Evolutionary conservation across 2,113 vertebrate species (phyloP).

Genomic region (Saguinus midas): DNA sequence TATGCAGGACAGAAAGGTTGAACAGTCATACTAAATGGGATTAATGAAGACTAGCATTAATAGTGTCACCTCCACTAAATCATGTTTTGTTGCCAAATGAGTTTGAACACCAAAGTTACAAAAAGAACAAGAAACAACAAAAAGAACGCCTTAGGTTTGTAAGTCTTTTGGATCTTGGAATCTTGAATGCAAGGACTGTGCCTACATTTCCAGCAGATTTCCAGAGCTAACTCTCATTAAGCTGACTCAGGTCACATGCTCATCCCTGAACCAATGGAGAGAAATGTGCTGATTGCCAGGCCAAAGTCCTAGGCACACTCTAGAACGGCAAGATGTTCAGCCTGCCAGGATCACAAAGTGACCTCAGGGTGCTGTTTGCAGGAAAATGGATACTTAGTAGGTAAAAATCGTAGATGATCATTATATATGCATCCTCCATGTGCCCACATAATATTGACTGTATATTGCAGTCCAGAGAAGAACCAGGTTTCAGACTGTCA

Average conservation of each 20-base stretch:
- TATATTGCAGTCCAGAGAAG: neutral
- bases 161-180: neutral
- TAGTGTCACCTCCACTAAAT: neutral
- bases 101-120: neutral
- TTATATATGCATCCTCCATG: neutral
- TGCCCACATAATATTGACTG: neutral
- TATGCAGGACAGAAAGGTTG: neutral
- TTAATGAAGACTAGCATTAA: neutral
- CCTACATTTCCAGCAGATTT: neutral
- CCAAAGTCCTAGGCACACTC: neutral
- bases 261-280: neutral
- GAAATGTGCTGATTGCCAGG: neutral
- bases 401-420: neutral
- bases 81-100: neutral
- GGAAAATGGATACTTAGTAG: neutral
- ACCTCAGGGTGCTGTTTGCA: neutral
- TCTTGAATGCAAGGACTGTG: neutral
- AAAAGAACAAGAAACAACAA: neutral
- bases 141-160: neutral
- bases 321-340: neutral
- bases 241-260: neutral
- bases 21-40: neutral
- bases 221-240: neutral
- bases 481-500: neutral
- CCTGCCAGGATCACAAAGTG: neutral